Evolutionary conservation across 2,797 vertebrate species (phyloP).

Genomic region (Tokudaia muenninki): DNA sequence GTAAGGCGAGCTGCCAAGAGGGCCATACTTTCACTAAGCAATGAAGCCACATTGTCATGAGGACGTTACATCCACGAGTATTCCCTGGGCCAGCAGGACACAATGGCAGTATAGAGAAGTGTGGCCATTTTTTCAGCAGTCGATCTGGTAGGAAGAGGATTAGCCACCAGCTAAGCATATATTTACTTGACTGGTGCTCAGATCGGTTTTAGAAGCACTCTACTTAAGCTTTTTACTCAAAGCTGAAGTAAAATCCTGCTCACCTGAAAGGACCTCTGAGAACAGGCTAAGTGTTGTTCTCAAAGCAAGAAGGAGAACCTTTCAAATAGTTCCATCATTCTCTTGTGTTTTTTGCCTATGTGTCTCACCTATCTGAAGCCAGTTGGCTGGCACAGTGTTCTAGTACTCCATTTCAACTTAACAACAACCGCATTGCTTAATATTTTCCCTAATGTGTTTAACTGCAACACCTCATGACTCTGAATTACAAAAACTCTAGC

Average conservation of each 20-base stretch:
- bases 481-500: not conserved
- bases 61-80: not conserved
- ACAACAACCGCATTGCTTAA: not conserved
- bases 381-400: not conserved
- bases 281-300: not conserved
- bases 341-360: not conserved
- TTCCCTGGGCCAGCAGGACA: not conserved
- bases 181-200: constrained; percentile 8
- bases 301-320: not conserved
- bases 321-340: not conserved
- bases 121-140: constrained; percentile 30
- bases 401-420: not conserved
- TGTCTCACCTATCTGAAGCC: not conserved
- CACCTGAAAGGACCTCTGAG: not conserved
- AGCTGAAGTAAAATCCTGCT: not conserved
- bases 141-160: not conserved
- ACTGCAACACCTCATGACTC: not conserved
- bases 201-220: constrained; percentile 19
- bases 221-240: not conserved
- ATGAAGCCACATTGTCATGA: not conserved
- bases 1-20: not conserved
- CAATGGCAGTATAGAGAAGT: not conserved
- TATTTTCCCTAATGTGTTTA: not conserved
- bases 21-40: not conserved
- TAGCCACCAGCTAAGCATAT: not conserved